Evolutionary conservation across 2,113 vertebrate genomes (phyloP), one percentile per base, ranked within the genome.

Genomic region (Lynx canadensis): DNA sequence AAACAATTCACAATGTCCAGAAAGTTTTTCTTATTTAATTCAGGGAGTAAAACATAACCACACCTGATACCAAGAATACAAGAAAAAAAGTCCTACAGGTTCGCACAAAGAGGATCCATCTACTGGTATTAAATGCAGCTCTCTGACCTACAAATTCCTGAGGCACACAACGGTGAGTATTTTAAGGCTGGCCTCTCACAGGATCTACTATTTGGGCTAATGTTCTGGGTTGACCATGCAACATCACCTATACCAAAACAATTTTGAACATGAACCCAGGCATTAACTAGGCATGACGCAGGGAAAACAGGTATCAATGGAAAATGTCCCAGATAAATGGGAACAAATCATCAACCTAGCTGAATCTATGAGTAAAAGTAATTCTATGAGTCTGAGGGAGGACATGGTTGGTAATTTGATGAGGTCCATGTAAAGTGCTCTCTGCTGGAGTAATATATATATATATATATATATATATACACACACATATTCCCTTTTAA

Each of bases 71-170:
- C 8, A 52, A 68, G 14, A 50, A 5, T 3, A 27, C 68, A 71
- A 45, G 57, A n/a, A 45, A 63, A 63, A 8, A 45, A 36, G 6
- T 14, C 6, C 27, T 60, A 36, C 4, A 5, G 27, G 10, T 38
- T 36, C 33, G 5, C 33, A 50, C 27, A 36, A 50, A n/a, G 31
- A 12, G 3, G 55, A 73, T 1, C 74, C 45, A 78, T 45, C 31
- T 23, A 18, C 21, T 19, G 15, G 4, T 21, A 23, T 31, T 16
- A 31, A 55, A 3, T 19, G 12, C 5, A 55, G 12, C 55, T 41
- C 3, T 23, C 16, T 31, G 13, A 16, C 8, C n/a, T 3, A 27
- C 11, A 33, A 48, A 31, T 38, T 5, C 5, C 7, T 0, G 6
- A 38, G 38, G 41, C 1, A n/a, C 55, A 33, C 19, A 45, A 3